Evolutionary conservation across 2,113 vertebrate species (phyloP), one percentile per base, ranked within the genome.

Genomic region (Morone chrysops): DNA sequence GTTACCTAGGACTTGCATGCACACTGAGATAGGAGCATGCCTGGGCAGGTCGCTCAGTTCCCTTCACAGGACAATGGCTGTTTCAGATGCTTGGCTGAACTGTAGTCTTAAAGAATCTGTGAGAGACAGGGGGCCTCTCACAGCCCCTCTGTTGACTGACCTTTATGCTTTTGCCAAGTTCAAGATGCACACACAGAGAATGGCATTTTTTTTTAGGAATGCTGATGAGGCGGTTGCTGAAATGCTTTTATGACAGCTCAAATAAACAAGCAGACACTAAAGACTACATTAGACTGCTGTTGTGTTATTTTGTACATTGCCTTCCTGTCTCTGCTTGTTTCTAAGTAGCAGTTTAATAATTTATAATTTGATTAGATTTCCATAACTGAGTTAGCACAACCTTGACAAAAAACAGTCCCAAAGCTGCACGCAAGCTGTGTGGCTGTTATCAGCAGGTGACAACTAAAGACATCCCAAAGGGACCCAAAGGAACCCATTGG

Each of bases 11-110:
- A 87, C 82, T 72, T 84, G 50, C 8, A 48, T 79, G 60, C 81
- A 87, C 43, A 59, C 69, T 81, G 87, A 86, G 80, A 53, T 79
- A 76, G 70, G 70, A 90, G 78, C 91, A 92, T 86, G 90, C 76
- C 87, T 61, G 83, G 90, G 82, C 91, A 90, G 75, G 86, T 88
- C 22, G 22, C 68, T 85, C 18, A 6, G n/a, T 89, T 92, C 78
- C 77, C 79, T 80, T 74, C 48, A 41, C 45, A 81, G 66, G 76
- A 77, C 85, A 84, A 75, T 87, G 67, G 61, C 70, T 81, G 45
- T 59, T 79, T 82, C 80, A 82, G 79, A 81, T 84, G 83, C 63
- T 75, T 86, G 71, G 69, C 73, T 84, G 84, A 87, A 70, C 70
- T 86, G 65, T 63, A 80, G 75, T 85, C 75, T 65, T 56, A 41